Base-by-base conservation (phyloP, 2,888 invertebrate genomes). In the Fabriciana adippe region DNA sequence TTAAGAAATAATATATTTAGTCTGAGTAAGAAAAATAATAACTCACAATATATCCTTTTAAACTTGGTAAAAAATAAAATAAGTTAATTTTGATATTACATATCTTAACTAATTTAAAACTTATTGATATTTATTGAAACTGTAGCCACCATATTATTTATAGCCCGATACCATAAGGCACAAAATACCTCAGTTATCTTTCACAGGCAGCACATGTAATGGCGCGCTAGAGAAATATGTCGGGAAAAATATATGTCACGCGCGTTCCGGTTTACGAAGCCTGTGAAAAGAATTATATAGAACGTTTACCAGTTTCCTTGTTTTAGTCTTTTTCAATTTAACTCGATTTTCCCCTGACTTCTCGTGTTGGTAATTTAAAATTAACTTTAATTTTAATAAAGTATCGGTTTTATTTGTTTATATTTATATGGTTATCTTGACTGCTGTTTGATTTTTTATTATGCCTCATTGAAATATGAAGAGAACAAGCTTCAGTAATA, bases 161-260 rank as follows among this genome's bases (percentile, higher is more conserved):
- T 56, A 50, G 21, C 15, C 6, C 47, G 64, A 56, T 50, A 55
- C 55, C 64, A 26, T 51, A 56, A 63, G 56, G 21, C 50, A 50
- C 57, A 41, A 47, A 65, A 45, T 51, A 53, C 21, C 26, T 65
- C 53, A 59, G 13, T 53, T 54, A 48, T 57, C 57, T 64, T 64
- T 57, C 53, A 51, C 55, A 4, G 26, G 26, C 26, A 51, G 53
- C 47, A 53, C 57, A 55, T 45, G 64, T 64, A 64, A 69, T 69
- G 67, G 72, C 77, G 69, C 74, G 76, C 18, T 21, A 59, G 41
- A 76, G 74, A 83, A 76, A 76, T 76, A 82, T 79, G 75, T 76
- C 78, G 78, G 78, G 74, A 79, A 79, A 78, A 76, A 65, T 66
- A 74, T 73, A 75, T 66, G 56, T 67, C 63, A 68, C 61, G 56